phyloP scores from a whole-genome alignment of 1,140 invertebrate species.

The Euglossa dilemma region DNA sequence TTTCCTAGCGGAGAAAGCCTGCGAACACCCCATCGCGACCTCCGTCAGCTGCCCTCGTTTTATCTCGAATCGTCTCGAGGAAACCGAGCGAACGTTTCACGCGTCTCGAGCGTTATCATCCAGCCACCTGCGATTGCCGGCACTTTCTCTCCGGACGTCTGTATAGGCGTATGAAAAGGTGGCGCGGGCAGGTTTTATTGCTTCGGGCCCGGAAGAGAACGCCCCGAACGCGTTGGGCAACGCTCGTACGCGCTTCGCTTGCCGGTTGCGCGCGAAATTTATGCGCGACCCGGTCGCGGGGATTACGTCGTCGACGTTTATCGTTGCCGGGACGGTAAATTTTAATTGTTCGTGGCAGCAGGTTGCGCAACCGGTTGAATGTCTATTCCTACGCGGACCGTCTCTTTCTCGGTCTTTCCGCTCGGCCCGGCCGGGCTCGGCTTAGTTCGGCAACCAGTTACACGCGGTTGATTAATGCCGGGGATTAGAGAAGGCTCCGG shows the following conservation, averaged over 20 bases:
- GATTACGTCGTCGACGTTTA: constrained; percentile 34
- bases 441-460: background rate
- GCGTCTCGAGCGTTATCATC: constrained; percentile 22
- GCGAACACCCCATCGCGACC: background rate
- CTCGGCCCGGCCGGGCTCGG: no score
- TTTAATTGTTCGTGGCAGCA: constrained; percentile 31
- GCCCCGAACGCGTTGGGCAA: constrained; percentile 44
- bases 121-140: constrained; percentile 50
- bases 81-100: constrained; percentile 22
- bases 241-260: constrained; percentile 31
- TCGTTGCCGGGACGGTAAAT: constrained; percentile 18
- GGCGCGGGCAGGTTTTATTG: constrained; percentile 46
- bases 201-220: constrained; percentile 54
- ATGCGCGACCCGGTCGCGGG: constrained; percentile 31
- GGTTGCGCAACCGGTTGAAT: constrained; percentile 11
- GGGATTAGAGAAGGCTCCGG: background rate
- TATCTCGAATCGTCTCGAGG: background rate
- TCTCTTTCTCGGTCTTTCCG: background rate
- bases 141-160: constrained; percentile 57
- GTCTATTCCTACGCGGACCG: background rate
- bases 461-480: constrained; percentile 4
- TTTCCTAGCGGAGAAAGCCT: no score
- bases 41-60: background rate
- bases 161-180: constrained; percentile 35
- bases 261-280: constrained; percentile 32